phyloP scores from a whole-genome alignment of 2,888 invertebrate genomes.

The Limnephilus rhombicus region DNA sequence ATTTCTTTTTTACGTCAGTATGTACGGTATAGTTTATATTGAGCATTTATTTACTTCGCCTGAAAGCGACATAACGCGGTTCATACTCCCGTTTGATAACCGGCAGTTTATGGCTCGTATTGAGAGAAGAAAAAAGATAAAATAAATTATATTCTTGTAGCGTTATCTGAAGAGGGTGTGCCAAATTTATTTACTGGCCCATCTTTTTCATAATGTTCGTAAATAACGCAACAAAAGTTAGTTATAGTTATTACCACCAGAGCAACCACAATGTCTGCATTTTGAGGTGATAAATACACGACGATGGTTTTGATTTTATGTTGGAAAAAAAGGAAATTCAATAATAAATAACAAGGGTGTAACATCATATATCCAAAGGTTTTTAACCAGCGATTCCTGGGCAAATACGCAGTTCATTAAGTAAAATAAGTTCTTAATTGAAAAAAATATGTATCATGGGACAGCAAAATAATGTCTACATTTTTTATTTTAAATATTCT shows the following conservation, averaged over 20 bases:
- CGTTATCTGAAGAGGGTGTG: background rate
- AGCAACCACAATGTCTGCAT: background rate
- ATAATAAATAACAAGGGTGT: too few relatives aligned
- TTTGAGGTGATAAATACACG: background rate
- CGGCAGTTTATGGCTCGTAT: conserved; percentile 33
- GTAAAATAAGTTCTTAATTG: too few relatives aligned
- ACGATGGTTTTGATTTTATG: background rate
- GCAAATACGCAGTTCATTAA: too few relatives aligned
- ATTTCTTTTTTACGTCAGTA: background rate
- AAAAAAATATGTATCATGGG: too few relatives aligned
- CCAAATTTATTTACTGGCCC: conserved; percentile 1
- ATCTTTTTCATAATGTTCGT: background rate
- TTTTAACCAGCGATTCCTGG: too few relatives aligned
- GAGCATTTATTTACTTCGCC: background rate
- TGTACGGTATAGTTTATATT: background rate
- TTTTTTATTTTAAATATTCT: too few relatives aligned
- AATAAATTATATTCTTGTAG: conserved; percentile 16
- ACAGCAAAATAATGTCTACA: too few relatives aligned
- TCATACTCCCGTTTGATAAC: conserved; percentile 33
- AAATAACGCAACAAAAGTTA: background rate
- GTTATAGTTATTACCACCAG: background rate
- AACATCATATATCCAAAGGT: too few relatives aligned
- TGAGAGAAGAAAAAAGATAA: conserved; percentile 33
- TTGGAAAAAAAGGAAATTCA: background rate
- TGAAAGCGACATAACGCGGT: conserved; percentile 6